Conservation (phyloP, 1,140 invertebrate genomes). For the Spodoptera frugiperda region DNA sequence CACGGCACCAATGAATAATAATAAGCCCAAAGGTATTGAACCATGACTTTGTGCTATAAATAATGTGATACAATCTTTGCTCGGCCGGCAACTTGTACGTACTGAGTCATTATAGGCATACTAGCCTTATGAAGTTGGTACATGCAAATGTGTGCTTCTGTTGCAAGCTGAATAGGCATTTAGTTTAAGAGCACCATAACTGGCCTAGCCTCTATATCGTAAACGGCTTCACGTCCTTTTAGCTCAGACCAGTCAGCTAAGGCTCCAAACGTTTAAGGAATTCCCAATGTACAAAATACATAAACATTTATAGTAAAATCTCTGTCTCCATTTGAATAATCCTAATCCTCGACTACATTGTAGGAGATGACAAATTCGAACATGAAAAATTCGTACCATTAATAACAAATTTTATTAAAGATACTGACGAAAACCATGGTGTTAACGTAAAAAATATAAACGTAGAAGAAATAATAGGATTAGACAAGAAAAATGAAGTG, state of each 20-base stretch:
- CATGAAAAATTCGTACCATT: background rate
- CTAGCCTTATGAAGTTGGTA: slow-evolving; percentile 58
- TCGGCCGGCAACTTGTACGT: slow-evolving; percentile 49
- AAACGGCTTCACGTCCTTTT: slow-evolving; percentile 10
- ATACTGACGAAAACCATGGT: slow-evolving; percentile 16
- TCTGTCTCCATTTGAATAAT: slow-evolving; percentile 1
- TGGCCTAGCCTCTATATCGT: slow-evolving; percentile 28
- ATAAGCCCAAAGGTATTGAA: slow-evolving; percentile 66
- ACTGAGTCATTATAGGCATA: slow-evolving; percentile 46
- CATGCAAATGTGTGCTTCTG: slow-evolving; percentile 64
- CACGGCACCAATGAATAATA: slow-evolving; percentile 65
- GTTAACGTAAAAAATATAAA: slow-evolving; percentile 26
- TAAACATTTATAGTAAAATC: background rate
- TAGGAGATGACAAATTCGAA: slow-evolving; percentile 3
- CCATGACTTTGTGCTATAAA: slow-evolving; percentile 68
- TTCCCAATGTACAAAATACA: background rate
- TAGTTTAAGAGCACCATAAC: slow-evolving; percentile 65
- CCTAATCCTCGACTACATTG: background rate
- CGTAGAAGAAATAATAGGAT: slow-evolving; percentile 36
- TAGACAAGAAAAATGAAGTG: slow-evolving; percentile 45
- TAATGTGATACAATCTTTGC: slow-evolving; percentile 66
- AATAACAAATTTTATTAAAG: slow-evolving; percentile 11
- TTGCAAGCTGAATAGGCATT: slow-evolving; percentile 67
- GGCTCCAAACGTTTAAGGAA: slow-evolving; percentile 23
- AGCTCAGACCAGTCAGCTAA: background rate